A percentile compares a stretch with the other conserved stretches of the same genome.
Evolutionary conservation across 2,888 invertebrate species (phyloP).

Genomic region (Gymnosoma rotundatum): DNA sequence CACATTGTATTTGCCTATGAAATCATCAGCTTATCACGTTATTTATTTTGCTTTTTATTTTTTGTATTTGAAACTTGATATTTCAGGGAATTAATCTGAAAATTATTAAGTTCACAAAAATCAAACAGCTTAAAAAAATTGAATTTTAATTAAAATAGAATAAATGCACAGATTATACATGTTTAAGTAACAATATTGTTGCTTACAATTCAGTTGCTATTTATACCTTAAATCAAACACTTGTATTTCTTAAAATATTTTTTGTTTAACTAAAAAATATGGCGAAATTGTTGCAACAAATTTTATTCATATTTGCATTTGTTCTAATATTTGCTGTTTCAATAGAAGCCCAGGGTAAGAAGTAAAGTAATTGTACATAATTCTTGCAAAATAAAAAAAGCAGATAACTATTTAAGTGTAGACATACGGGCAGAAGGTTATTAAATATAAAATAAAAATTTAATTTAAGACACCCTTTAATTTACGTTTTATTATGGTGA

Average conservation of each 20-base stretch:
- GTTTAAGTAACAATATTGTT: not conserved
- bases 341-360: conserved; percentile 26
- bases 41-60: not conserved
- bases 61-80: too few species aligned
- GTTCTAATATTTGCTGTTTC: conserved; percentile 13
- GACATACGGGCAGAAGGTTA: too few species aligned
- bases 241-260: not conserved
- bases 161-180: not conserved
- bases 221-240: conserved; percentile 7
- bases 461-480: too few species aligned
- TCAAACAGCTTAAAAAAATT: too few species aligned
- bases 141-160: not conserved
- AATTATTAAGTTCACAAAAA: too few species aligned
- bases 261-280: conserved; percentile 13
- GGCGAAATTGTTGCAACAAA: conserved; percentile 51
- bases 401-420: too few species aligned
- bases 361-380: not conserved
- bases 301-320: conserved; percentile 40
- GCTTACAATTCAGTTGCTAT: conserved; percentile 29
- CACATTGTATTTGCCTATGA: conserved; percentile 17
- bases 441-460: too few species aligned
- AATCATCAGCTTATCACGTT: too few species aligned
- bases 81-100: too few species aligned
- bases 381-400: too few species aligned
- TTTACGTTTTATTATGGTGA: too few species aligned